A percentile compares a stretch with the other conserved stretches of the same genome.
Evolutionary conservation across 2,797 vertebrate genomes (phyloP).

Genomic region (Natrix natrix): DNA sequence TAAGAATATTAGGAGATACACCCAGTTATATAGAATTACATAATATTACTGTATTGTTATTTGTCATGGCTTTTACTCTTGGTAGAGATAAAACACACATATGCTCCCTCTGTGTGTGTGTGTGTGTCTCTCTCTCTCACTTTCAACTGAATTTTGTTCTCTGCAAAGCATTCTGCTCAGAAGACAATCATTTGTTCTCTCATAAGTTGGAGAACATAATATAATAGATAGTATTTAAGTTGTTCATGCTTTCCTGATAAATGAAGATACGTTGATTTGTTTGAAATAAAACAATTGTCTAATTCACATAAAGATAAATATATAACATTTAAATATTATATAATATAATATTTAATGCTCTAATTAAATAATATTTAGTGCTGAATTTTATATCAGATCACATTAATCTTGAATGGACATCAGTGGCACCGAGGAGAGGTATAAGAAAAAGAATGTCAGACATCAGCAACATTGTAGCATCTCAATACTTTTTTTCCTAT

Average conservation of each 20-base stretch:
- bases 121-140: not conserved
- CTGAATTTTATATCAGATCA: not conserved
- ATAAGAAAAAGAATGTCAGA: not conserved
- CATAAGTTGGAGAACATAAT: not conserved
- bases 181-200: not conserved
- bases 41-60: slow-evolving; percentile 32
- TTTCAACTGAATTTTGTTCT: not conserved
- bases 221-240: not conserved
- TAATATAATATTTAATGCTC: not conserved
- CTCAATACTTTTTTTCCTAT: not conserved
- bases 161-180: not conserved
- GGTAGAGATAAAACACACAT: not conserved
- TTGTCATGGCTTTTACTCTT: slow-evolving; percentile 1
- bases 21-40: slow-evolving; percentile 18
- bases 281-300: not conserved
- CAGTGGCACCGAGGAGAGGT: not conserved
- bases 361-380: slow-evolving; percentile 6
- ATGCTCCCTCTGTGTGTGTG: not conserved
- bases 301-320: not conserved
- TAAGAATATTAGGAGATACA: slow-evolving; percentile 13
- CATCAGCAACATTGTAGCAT: not conserved
- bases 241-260: not conserved
- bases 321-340: not conserved
- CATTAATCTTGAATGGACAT: not conserved
- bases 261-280: not conserved